A percentile compares a stretch with the other conserved stretches of the same genome.
These are phyloP conservation scores for Acomys russatus DNA, from an alignment of 2,797 vertebrate species.

Conservation along the genomic window DNA sequence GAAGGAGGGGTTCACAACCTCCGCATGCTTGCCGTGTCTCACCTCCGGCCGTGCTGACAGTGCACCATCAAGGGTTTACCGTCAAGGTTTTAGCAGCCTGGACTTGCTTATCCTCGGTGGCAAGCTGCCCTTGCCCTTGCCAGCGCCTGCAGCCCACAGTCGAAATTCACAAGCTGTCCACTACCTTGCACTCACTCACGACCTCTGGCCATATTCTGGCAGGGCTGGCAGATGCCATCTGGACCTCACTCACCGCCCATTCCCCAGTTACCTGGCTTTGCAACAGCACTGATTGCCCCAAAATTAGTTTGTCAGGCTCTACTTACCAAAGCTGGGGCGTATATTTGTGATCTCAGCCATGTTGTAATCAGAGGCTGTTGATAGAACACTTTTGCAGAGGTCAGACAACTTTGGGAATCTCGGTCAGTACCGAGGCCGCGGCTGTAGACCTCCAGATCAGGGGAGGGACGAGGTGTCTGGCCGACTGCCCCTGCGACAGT, in stretches of 20 bases:
- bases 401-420: conserved; percentile 57
- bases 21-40: conserved; percentile 28
- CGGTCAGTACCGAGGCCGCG: conserved; percentile 42
- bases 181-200: background rate
- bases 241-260: background rate
- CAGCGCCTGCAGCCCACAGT: conserved; percentile 27
- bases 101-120: background rate
- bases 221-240: background rate
- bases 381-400: conserved; percentile 56
- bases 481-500: conserved; percentile 72
- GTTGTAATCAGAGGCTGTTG: conserved; percentile 76
- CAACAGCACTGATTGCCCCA: background rate
- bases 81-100: conserved; percentile 58
- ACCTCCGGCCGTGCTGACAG: conserved; percentile 61
- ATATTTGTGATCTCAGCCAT: conserved; percentile 91
- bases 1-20: conserved; percentile 63
- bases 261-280: background rate
- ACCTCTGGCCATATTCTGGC: conserved; percentile 24
- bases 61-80: conserved; percentile 13
- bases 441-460: conserved; percentile 47
- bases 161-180: conserved; percentile 22
- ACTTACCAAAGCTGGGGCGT: conserved; percentile 89
- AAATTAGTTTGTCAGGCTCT: conserved; percentile 31
- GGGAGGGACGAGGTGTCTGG: conserved; percentile 54
- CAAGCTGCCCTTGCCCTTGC: conserved; percentile 28